Evolutionary conservation across 2,888 invertebrate species (phyloP), one percentile per base, ranked within the genome.

Genomic region (Taphrorychus bicolor): DNA sequence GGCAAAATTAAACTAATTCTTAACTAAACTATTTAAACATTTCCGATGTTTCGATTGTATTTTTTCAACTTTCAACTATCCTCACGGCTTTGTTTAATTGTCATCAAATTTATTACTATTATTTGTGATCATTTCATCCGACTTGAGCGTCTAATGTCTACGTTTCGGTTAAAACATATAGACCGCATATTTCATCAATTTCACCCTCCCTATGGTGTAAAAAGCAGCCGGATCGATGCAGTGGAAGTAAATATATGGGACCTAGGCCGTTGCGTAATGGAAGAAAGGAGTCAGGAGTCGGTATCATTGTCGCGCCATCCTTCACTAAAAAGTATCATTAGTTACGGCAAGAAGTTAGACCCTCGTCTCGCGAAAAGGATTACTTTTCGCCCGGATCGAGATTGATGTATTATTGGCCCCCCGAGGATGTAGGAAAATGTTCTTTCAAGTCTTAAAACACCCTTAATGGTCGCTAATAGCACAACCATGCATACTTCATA

Each of bases 251-350:
- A 67, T 67, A 63, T 67, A 67, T 67, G 67, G 59, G 49, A 51
- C 40, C 59, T 32, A 24, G 62, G 62, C 62, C 63, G 68, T 64
- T 59, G 59, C 63, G 69, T 70, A 70, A 70, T 70, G 70, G 70
- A 70, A 70, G 63, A 67, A 70, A 70, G 64, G 66, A 70, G 70
- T 70, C 67, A 70, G 66, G 66, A 66, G 66, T 66, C 66, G 51
- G 66, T 63, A 59, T 70, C 66, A 64, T 66, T 64, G 70, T 69
- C 65, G 69, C 69, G 65, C 69, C 66, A 69, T 69, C 69, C 66
- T 66, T 69, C 69, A 69, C 70, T 67, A 70, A 70, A 70, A 70
- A 70, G 67, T 70, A 70, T 67, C 70, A 70, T 70, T 70, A 70
- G 70, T 70, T 67, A 70, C 70, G 67, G 67, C 67, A 67, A 70